phyloP scores from a whole-genome alignment of 2,888 invertebrate genomes.

The Anthophora plumipes region DNA sequence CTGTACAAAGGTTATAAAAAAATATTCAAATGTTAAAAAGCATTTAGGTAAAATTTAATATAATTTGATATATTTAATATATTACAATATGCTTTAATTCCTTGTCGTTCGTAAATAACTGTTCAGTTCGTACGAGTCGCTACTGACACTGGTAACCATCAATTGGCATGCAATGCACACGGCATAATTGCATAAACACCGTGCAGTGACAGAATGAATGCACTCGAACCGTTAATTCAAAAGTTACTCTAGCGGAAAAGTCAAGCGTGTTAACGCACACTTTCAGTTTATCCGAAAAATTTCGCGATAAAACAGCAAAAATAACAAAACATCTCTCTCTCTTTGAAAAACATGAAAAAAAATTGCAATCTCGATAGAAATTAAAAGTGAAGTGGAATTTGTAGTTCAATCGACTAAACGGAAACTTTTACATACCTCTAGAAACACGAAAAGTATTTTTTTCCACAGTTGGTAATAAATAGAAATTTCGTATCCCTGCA shows the following conservation, averaged over 20 bases:
- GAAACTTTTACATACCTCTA: too few relatives aligned
- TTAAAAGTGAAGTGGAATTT: too few relatives aligned
- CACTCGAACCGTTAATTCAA: constrained; percentile 42
- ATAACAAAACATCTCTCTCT: neutral
- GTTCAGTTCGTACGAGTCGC: constrained; percentile 24
- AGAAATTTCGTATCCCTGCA: too few relatives aligned
- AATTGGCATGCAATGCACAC: constrained; percentile 44
- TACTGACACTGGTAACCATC: constrained; percentile 49
- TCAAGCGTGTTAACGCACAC: constrained; percentile 25
- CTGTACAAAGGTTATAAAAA: too few relatives aligned
- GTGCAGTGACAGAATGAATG: constrained; percentile 40
- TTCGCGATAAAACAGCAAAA: constrained; percentile 7
- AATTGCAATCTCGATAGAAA: too few relatives aligned
- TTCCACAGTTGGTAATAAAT: too few relatives aligned
- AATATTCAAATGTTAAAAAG: too few relatives aligned
- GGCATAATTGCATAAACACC: constrained; percentile 48
- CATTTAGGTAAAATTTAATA: too few relatives aligned
- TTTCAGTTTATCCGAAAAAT: constrained; percentile 33
- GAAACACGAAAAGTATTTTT: too few relatives aligned
- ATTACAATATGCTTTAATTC: neutral
- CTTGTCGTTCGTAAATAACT: constrained; percentile 22
- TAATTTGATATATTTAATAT: too few relatives aligned
- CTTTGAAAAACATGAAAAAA: too few relatives aligned
- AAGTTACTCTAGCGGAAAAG: constrained; percentile 43
- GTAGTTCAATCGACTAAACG: too few relatives aligned